phyloP scores from a whole-genome alignment of 2,113 vertebrate species.

The Bolborhynchus lineola region DNA sequence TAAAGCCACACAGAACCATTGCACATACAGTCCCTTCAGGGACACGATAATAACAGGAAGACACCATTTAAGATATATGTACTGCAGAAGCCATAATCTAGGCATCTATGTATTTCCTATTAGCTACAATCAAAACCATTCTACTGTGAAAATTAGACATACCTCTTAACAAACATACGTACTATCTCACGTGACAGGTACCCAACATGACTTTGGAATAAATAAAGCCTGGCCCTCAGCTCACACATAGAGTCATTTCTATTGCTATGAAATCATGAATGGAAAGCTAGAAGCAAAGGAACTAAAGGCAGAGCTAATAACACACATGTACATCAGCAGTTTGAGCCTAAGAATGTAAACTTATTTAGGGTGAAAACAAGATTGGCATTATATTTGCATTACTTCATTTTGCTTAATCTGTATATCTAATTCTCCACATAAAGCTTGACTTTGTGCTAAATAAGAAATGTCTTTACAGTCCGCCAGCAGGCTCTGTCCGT shows the following conservation, averaged over 20 bases:
- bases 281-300: background rate
- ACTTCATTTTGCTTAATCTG: conserved; percentile 55
- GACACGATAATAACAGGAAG: background rate
- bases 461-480: conserved; percentile 56
- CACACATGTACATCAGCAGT: background rate
- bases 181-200: rapidly evolving
- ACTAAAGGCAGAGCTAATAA: background rate
- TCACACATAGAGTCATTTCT: background rate
- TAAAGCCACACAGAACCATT: background rate
- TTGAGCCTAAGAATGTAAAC: conserved; percentile 27
- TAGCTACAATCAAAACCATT: background rate
- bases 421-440: conserved; percentile 63
- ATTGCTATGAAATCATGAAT: background rate
- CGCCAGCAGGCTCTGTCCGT: background rate
- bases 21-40: background rate
- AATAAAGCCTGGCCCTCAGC: background rate
- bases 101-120: background rate
- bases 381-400: conserved; percentile 35
- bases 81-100: background rate
- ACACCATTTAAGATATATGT: background rate
- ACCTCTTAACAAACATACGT: background rate
- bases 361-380: conserved; percentile 16
- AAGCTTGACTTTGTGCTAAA: conserved; percentile 66
- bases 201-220: background rate
- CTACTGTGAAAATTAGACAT: background rate